phyloP scores from a whole-genome alignment of 2,113 vertebrate species.

The Ellobius talpinus region DNA sequence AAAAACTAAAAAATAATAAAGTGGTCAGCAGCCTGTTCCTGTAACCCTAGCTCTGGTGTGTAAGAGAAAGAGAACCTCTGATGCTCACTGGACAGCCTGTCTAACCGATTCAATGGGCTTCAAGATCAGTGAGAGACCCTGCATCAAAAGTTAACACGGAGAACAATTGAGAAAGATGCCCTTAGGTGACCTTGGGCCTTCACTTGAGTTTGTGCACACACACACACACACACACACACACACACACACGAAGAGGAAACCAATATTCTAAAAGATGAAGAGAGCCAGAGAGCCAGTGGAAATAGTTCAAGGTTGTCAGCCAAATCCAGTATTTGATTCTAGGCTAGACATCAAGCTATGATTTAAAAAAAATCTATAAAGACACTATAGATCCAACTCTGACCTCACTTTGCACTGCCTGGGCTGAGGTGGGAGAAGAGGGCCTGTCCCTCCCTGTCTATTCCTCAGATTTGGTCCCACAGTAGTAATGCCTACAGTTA shows the following conservation, averaged over 20 bases:
- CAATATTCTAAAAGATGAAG: not conserved
- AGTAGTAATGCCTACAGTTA: not conserved
- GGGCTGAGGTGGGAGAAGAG: not conserved
- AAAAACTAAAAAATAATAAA: not conserved
- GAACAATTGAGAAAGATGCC: not conserved
- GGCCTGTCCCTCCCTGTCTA: not conserved
- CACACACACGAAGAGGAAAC: not conserved
- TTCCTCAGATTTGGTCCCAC: not conserved
- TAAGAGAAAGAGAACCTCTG: not conserved
- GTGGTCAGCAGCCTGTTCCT: not conserved
- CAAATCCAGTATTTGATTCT: not conserved
- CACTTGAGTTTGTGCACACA: not conserved
- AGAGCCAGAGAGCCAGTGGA: not conserved
- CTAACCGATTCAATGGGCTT: not conserved
- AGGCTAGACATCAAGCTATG: not conserved
- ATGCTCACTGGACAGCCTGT: not conserved
- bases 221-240: not conserved
- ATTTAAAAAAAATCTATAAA: not conserved
- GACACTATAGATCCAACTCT: not conserved
- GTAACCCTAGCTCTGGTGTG: not conserved
- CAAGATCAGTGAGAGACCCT: not conserved
- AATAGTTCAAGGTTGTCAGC: not conserved
- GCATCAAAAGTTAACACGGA: not conserved
- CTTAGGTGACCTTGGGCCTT: not conserved
- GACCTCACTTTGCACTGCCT: not conserved